Evolutionary conservation across 2,797 vertebrate species (phyloP), one percentile per base, ranked within the genome.

Genomic region (Acanthurus tractus): DNA sequence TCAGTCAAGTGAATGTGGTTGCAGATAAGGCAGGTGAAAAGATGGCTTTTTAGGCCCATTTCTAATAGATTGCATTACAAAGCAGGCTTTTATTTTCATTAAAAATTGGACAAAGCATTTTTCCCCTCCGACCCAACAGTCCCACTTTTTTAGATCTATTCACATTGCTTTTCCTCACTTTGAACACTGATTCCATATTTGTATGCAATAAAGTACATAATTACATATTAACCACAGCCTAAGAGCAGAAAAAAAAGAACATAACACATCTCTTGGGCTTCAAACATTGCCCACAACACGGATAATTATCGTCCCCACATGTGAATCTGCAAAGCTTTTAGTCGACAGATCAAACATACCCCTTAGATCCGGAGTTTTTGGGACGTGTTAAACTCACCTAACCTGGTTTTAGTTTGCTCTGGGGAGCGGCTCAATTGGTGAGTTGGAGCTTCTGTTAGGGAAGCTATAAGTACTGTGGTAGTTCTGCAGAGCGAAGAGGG

Each of bases 21-120:
- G 94, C 94, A 95, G 95, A 93, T 97, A 97, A 99, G 97, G 97
- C 97, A 98, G 95, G 95, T 96, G 95, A 96, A 96, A 94, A 94
- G 89, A 96, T 94, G 92, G 92, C 93, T 94, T 90, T 58, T 90
- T 59, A 71, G 89, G 86, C 87, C 92, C 83, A 81, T 85, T 89
- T 88, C 68, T 79, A 71, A 87, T 55, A 80, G 81, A 88, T 88
- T 89, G 91, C 92, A 90, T 89, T 85, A 90, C 83, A 93, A 89
- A 92, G 90, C 84, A 79, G 78, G 69, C 73, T 62, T 61, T 74
- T 45, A 70, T 83, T 76, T 69, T 81, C 81, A 82, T 75, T 83
- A 79, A 80, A 87, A 91, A 87, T 64, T 63, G 50, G 83, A 85
- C 82, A 76, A 73, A 81, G 74, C 67, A 62, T 69, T 63, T 44